phyloP scores from a whole-genome alignment of 2,888 invertebrate genomes.

The Biston stratarius region DNA sequence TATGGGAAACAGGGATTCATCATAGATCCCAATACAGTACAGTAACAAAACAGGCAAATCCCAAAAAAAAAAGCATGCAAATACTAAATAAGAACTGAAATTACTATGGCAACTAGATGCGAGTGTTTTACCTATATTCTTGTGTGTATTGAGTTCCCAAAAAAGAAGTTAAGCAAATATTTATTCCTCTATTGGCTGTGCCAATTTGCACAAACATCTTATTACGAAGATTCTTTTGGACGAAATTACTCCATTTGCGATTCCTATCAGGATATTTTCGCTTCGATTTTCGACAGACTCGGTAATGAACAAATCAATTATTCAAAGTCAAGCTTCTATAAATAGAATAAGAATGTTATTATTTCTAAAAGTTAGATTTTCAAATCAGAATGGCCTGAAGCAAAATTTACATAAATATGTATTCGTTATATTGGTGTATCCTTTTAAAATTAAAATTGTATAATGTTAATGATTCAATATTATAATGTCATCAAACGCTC shows the following conservation, averaged over 20 bases:
- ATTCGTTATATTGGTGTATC: slow-evolving; percentile 3
- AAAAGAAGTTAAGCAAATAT: background rate
- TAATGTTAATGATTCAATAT: no score
- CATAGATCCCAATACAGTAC: no score
- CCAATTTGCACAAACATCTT: slow-evolving; percentile 20
- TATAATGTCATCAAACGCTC: no score
- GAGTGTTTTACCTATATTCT: background rate
- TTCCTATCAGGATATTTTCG: slow-evolving; percentile 33
- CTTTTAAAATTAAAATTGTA: no score
- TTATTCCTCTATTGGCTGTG: slow-evolving; percentile 1
- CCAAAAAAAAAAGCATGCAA: no score
- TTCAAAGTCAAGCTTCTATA: slow-evolving; percentile 33
- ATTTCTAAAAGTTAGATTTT: slow-evolving; percentile 25
- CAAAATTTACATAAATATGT: background rate
- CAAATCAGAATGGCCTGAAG: slow-evolving; percentile 7
- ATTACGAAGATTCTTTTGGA: slow-evolving; percentile 22
- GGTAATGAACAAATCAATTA: slow-evolving; percentile 39
- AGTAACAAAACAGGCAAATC: no score
- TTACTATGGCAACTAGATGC: no score
- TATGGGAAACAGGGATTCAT: no score
- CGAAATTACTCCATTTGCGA: slow-evolving; percentile 32
- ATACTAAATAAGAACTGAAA: no score
- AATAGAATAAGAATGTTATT: slow-evolving; percentile 26
- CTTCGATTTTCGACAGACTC: slow-evolving; percentile 23
- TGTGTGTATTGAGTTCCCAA: background rate